Percentiles rank a stretch among this genome's conserved stretches.
Evolutionary conservation across 1,140 invertebrate genomes (phyloP).

Genomic region (Limonius californicus): DNA sequence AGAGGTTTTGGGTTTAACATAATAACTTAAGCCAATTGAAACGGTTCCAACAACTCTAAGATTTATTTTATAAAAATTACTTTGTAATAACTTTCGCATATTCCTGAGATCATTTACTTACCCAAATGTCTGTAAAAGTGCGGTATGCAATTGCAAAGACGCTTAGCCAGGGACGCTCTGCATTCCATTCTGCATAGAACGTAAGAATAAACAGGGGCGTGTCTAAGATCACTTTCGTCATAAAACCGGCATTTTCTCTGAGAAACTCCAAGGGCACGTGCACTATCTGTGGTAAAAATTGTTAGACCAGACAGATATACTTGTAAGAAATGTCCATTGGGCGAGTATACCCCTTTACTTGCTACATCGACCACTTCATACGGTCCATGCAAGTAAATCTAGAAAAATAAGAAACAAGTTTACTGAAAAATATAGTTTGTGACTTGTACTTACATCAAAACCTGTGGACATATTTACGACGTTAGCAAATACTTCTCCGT

Average conservation of each 20-base stretch:
- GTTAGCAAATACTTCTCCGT: constrained; percentile 66
- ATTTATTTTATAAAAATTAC: too few species aligned
- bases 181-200: constrained; percentile 64
- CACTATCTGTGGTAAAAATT: constrained; percentile 36
- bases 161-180: constrained; percentile 53
- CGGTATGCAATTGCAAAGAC: constrained; percentile 60
- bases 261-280: constrained; percentile 48
- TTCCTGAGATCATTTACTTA: too few species aligned
- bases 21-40: too few species aligned
- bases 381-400: constrained; percentile 44
- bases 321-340: constrained; percentile 44
- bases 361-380: constrained; percentile 41
- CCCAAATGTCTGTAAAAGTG: constrained; percentile 57
- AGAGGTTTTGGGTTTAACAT: too few species aligned
- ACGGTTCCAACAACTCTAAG: too few species aligned
- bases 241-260: constrained; percentile 63
- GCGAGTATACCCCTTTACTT: constrained; percentile 31
- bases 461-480: constrained; percentile 63
- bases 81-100: too few species aligned
- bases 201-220: constrained; percentile 62
- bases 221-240: constrained; percentile 57
- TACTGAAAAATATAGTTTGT: too few species aligned
- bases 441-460: constrained; percentile 57
- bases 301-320: constrained; percentile 40
- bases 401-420: background rate